Base-by-base conservation (phyloP, 2,888 invertebrate genomes). In the Macaria liturata region DNA sequence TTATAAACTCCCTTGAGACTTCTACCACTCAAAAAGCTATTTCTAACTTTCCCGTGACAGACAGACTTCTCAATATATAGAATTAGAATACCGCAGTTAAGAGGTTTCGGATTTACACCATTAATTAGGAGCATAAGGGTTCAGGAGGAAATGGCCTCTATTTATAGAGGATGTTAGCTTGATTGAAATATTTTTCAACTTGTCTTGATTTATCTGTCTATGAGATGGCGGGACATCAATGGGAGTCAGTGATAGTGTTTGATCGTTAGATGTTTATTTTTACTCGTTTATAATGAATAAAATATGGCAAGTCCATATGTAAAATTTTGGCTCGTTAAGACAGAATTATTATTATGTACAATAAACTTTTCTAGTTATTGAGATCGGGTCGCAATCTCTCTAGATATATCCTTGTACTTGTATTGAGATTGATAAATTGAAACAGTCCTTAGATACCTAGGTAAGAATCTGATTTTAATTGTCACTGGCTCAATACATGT, bases 1-100 rank as follows among this genome's bases (percentile, higher is more conserved):
- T 42, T 5, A 4, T 54, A 1, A 4, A 50, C 9, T 51, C 65
- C 57, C 66, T 44, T 42, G 64, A 62, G 67, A 64, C 48, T 59
- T 47, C 49, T 54, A 58, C 65, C 66, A 66, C 67, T 72, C 67
- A 65, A 67, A 67, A 40, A 58, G 64, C 68, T 74, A 72, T 71
- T 71, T 71, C 54, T 59, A 58, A 51, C 62, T 50, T 47, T 53
- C 57, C 50, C 60, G 64, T 71, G 72, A 71, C 62, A 67, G 67
- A 74, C 69, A 65, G 62, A 66, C 65, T 54, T 61, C 62, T 65
- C 60, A 44, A 67, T 67, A 62, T 66, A 68, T 69, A 44, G 63
- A 63, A 65, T 71, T 65, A 64, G 66, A 69, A 71, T 68, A 63
- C 68, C 65, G 49, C 65, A 65, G 69, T 67, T 70, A 68, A 70